Evolutionary conservation across 2,888 invertebrate genomes (phyloP).

Genomic region (Petrophora chlorosata): DNA sequence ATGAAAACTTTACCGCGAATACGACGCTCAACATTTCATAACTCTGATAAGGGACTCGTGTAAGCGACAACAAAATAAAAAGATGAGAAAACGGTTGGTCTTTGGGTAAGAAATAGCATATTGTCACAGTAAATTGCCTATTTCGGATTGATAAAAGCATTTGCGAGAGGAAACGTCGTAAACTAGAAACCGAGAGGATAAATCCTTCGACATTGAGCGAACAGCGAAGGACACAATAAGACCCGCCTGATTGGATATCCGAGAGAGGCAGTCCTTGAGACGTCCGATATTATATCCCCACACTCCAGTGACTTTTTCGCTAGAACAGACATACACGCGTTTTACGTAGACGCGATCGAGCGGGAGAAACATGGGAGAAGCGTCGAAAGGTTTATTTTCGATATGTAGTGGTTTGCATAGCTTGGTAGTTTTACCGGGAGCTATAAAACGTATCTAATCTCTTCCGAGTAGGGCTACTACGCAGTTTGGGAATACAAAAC

Average conservation of each 20-base stretch:
- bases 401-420: slow-evolving; percentile 26
- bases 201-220: slow-evolving; percentile 29
- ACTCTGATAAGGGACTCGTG: background rate
- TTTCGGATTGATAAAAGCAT: slow-evolving; percentile 21
- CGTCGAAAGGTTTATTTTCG: slow-evolving; percentile 31
- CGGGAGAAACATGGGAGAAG: slow-evolving; percentile 23
- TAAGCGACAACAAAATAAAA: slow-evolving; percentile 24
- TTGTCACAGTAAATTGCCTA: slow-evolving; percentile 26
- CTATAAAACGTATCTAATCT: slow-evolving; percentile 30
- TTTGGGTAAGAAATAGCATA: slow-evolving; percentile 8
- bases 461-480: slow-evolving; percentile 19
- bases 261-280: slow-evolving; percentile 36
- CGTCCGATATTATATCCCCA: slow-evolving; percentile 35
- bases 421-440: slow-evolving; percentile 26
- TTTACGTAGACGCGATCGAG: slow-evolving; percentile 22
- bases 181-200: slow-evolving; percentile 28
- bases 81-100: background rate
- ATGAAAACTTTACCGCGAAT: background rate
- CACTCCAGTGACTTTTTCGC: slow-evolving; percentile 39
- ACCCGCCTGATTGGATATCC: slow-evolving; percentile 38
- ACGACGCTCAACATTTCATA: background rate
- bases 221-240: slow-evolving; percentile 34
- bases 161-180: slow-evolving; percentile 18
- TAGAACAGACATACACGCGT: slow-evolving; percentile 29
- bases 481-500: slow-evolving; percentile 23